Base-by-base conservation (phyloP, 2,113 vertebrate genomes). In the Nothobranchius furzeri region DNA sequence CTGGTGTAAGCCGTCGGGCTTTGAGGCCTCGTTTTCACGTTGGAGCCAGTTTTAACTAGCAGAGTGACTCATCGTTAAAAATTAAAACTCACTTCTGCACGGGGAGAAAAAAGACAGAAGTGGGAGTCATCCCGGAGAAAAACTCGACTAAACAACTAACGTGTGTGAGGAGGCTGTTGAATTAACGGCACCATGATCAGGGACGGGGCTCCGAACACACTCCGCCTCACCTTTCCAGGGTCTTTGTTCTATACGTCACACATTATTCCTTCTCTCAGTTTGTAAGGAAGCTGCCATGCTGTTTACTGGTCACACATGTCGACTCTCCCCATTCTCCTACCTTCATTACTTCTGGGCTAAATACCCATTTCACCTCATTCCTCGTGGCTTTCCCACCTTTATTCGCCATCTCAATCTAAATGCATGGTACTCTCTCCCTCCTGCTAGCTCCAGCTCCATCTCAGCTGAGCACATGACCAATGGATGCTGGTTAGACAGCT, bases 21-120 rank as follows among this genome's bases (percentile, higher is more conserved):
- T 79, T 75, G 82, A 82, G 87, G 76, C 60, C 84, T 90, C 68
- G 87, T 87, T 91, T 90, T 79, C 82, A 89, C 85, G 84, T 70
- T 76, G 82, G 77, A 87, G 50, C 81, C 76, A 54, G 65, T 86
- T 88, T 89, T 85, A 87, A 83, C 79, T 73, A 79, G 80, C 81
- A 82, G 79, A 87, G 78, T 72, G 79, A 90, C 76, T 88, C 71
- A 54, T 87, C 48, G 53, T 90, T 77, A 90, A 87, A 89, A 87
- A 90, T 91, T 90, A 87, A 89, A 76, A 74, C 76, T 71, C 68
- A 68, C 75, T 77, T 61, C 80, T 12, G 64, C 69, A 82, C 53
- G 9, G 78, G 85, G 75, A 85, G 76, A 87, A 82, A 85, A 87
- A 81, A 85, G 70, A 79, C 66, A 14, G 11, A 63, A 68, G 68